phyloP scores from a whole-genome alignment of 2,797 vertebrate species.

The Chaetophractus vellerosus region DNA sequence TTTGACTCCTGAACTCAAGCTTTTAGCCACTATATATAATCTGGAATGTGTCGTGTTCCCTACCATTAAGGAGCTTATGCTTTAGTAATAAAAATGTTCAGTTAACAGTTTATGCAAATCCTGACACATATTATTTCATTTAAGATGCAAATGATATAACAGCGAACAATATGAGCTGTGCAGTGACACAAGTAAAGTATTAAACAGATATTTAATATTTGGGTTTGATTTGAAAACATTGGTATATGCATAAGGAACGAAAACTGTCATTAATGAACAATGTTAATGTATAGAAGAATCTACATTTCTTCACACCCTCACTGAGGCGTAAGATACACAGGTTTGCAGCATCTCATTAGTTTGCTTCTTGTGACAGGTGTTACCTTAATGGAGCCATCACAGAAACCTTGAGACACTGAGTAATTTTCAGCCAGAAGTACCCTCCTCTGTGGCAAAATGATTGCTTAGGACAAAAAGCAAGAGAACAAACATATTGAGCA shows the following conservation, averaged over 20 bases:
- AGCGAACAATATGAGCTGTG: background rate
- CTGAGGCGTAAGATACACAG: background rate
- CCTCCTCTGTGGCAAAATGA: background rate
- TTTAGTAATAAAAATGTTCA: background rate
- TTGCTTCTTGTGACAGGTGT: background rate
- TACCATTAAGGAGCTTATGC: background rate
- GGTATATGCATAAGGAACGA: background rate
- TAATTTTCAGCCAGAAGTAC: background rate
- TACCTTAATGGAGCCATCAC: background rate
- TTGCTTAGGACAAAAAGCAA: background rate
- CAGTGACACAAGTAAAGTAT: background rate
- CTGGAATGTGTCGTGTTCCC: background rate
- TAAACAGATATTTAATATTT: background rate
- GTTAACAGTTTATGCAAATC: background rate
- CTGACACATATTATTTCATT: background rate
- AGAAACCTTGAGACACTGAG: background rate
- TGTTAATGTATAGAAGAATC: background rate
- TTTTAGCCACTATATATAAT: background rate
- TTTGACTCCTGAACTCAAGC: background rate
- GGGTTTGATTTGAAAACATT: background rate
- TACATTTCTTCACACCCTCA: background rate
- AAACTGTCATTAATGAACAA: background rate
- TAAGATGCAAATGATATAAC: background rate
- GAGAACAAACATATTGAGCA: background rate
- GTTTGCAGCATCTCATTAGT: background rate